phyloP scores from a whole-genome alignment of 1,140 invertebrate genomes.

The Uloborus diversus region DNA sequence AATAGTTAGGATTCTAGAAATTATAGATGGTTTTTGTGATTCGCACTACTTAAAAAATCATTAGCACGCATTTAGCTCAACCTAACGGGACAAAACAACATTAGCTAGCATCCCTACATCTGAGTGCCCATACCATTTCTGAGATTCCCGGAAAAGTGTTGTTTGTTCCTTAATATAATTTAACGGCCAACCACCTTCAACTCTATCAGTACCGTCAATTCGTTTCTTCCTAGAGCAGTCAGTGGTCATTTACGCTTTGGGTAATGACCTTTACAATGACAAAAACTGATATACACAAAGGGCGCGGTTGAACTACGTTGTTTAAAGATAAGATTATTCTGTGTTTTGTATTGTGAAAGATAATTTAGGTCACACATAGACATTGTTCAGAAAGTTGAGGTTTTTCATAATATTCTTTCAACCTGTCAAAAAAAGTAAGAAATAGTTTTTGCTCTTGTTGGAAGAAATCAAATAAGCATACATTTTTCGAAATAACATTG shows the following conservation, averaged over 20 bases:
- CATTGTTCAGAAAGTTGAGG: slow-evolving; percentile 33
- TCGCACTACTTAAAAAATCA: no score
- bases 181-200: slow-evolving; percentile 29
- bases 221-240: slow-evolving; percentile 9
- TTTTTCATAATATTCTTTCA: slow-evolving; percentile 32
- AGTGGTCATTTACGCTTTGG: slow-evolving; percentile 45
- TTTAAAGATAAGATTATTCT: slow-evolving; percentile 42
- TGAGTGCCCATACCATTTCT: no score
- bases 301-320: slow-evolving; percentile 36
- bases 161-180: slow-evolving; percentile 32
- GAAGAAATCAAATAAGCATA: slow-evolving; percentile 30
- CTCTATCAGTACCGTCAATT: slow-evolving; percentile 8
- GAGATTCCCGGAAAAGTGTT: no score
- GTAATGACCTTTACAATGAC: slow-evolving; percentile 48
- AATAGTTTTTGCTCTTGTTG: slow-evolving; percentile 20
- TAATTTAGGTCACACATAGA: slow-evolving; percentile 46
- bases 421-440: background rate
- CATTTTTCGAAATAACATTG: slow-evolving; percentile 32
- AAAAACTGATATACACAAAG: slow-evolving; percentile 36
- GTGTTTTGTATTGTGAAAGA: slow-evolving; percentile 32
- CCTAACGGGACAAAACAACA: no score
- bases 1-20: no score
- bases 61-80: no score
- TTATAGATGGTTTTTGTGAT: no score
- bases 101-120: no score